These are phyloP conservation scores for Hirundo rustica DNA, from an alignment of 2,797 vertebrate species.

Conservation along the genomic window DNA sequence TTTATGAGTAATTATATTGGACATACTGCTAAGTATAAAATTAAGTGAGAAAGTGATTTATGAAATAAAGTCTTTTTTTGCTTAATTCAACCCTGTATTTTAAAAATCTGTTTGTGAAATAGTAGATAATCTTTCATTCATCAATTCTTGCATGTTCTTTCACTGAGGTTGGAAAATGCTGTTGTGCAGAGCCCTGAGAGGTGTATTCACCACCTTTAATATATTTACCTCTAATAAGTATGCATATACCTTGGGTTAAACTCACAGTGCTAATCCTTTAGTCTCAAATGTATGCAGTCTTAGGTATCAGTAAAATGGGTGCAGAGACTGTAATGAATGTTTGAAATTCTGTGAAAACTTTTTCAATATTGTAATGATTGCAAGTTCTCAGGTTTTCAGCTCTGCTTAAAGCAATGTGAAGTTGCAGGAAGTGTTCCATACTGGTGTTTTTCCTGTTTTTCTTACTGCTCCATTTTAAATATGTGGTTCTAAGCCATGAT, in stretches of 20 bases:
- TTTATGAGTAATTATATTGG: constrained; percentile 39
- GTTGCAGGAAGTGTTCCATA: neutral
- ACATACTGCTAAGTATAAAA: constrained; percentile 15
- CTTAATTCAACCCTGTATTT: neutral
- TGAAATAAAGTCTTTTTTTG: neutral
- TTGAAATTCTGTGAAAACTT: neutral
- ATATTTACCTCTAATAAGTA: neutral
- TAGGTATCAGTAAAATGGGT: neutral
- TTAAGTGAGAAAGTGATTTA: neutral
- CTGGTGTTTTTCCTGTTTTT: constrained; percentile 1
- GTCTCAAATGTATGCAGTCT: neutral
- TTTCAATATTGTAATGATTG: neutral
- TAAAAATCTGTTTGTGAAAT: neutral
- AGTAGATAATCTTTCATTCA: neutral
- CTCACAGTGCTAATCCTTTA: neutral
- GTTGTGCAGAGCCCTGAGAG: neutral
- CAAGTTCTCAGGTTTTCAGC: neutral
- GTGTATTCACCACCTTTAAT: neutral
- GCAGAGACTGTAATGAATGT: neutral
- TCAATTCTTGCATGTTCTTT: neutral
- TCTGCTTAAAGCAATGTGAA: neutral
- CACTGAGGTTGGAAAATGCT: neutral
- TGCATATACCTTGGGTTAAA: neutral
- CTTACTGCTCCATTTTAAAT: constrained; percentile 19
- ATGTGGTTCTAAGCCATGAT: neutral